Conservation (phyloP, 2,888 invertebrate species). For the Napeogenes inachia region DNA sequence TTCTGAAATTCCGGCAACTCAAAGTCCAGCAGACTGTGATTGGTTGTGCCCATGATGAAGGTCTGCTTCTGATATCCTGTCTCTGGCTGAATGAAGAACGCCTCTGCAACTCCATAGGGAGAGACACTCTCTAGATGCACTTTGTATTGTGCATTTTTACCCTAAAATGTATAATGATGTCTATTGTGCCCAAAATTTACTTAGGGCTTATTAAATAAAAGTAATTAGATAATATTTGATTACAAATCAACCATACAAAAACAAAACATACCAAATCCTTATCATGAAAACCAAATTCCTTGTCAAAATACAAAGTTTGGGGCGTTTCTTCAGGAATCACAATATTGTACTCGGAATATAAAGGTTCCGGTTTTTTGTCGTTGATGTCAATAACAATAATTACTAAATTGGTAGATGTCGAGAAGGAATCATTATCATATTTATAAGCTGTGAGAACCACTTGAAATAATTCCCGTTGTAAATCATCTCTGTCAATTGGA, state of each 20-base stretch:
- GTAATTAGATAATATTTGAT: neutral
- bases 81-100: slow-evolving; percentile 79
- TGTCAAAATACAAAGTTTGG: slow-evolving; percentile 61
- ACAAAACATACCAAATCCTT: slow-evolving; percentile 67
- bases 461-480: slow-evolving; percentile 65
- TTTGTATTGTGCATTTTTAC: slow-evolving; percentile 76
- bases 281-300: slow-evolving; percentile 73
- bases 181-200: neutral
- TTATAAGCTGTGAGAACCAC: slow-evolving; percentile 71
- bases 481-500: slow-evolving; percentile 65
- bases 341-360: slow-evolving; percentile 49
- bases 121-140: slow-evolving; percentile 58
- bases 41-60: slow-evolving; percentile 76
- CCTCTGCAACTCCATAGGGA: slow-evolving; percentile 57
- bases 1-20: slow-evolving; percentile 72
- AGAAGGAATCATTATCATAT: slow-evolving; percentile 48
- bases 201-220: neutral
- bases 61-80: slow-evolving; percentile 78
- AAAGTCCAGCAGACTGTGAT: slow-evolving; percentile 77
- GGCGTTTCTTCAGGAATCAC: slow-evolving; percentile 75
- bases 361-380: slow-evolving; percentile 79
- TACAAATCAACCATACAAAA: neutral
- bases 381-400: slow-evolving; percentile 79
- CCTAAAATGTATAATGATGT: slow-evolving; percentile 50
- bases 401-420: slow-evolving; percentile 50